Base-by-base conservation (phyloP, 2,113 vertebrate species). In the Miniopterus natalensis region DNA sequence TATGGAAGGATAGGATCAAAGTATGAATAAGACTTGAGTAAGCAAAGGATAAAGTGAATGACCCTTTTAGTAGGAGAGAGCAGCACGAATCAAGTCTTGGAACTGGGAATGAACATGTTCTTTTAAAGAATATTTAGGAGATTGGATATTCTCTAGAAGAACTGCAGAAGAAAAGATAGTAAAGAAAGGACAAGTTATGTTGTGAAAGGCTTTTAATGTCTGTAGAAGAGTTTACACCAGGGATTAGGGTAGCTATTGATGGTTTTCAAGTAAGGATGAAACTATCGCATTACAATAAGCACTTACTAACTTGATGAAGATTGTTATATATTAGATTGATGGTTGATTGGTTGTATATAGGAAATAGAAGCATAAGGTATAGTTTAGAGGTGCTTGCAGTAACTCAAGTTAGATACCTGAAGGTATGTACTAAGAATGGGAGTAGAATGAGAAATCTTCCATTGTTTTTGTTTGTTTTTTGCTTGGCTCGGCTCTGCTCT, bases 51-150 rank as follows among this genome's bases (percentile, higher is more conserved):
- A 21, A 79, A 80, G 21, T 27, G 6, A 87, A 90, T 78, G 18
- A 73, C 23, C n/a, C 27, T 84, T 77, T 80, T 51, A 18, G 27
- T 70, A 49, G 10, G 13, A 90, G 10, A 95, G 3, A 84, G 12
- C 29, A 53, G 2, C 8, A 29, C 45, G 70, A 91, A 29, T 88
- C 17, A 78, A 73, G 21, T 53, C 42, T 94, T 65, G 3, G 36
- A 94, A 84, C 47, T 74, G 88, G n/a, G 65, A 92, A 73, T 47
- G 29, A 77, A 21, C 27, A 42, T 42, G 8, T 51, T 94, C 57
- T 92, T 93, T 96, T 84, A 40, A 89, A 95, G 45, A 73, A 66
- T 92, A 59, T 68, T 93, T 87, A 86, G 36, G 51, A 90, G 40
- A 78, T 70, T 17, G 7, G 4, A 29, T 94, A 59, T 73, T 95